Evolutionary conservation across 2,113 vertebrate genomes (phyloP).

Genomic region (Irena cyanogastra): DNA sequence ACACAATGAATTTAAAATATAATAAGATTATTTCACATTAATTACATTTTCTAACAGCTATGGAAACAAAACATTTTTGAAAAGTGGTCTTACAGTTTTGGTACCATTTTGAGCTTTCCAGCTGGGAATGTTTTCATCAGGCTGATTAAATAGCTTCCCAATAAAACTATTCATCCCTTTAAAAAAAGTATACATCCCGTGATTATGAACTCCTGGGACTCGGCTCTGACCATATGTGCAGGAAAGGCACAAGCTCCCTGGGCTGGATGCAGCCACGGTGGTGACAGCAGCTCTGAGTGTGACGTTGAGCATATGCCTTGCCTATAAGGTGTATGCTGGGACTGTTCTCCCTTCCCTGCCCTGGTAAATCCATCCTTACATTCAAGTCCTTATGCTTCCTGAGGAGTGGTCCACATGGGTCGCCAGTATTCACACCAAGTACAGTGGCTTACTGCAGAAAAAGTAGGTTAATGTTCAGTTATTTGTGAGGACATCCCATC

Average conservation of each 20-base stretch:
- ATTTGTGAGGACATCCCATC: neutral
- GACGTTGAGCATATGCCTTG: conserved; percentile 26
- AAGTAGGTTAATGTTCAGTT: neutral
- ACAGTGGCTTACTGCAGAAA: neutral
- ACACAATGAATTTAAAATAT: neutral
- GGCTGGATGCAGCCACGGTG: neutral
- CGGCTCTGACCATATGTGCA: neutral
- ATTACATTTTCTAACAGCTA: neutral
- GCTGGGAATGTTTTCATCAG: neutral
- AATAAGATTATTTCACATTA: neutral
- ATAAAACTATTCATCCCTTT: neutral
- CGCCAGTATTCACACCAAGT: neutral
- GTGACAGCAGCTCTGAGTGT: conserved; percentile 13
- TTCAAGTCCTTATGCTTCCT: neutral
- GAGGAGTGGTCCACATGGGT: neutral
- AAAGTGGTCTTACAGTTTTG: neutral
- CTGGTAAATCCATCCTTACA: neutral
- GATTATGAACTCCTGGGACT: neutral
- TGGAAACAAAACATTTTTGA: neutral
- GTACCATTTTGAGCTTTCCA: neutral
- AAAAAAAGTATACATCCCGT: neutral
- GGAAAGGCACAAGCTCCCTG: neutral
- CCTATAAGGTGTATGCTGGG: neutral
- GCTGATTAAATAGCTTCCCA: neutral
- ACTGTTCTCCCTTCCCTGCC: neutral